Conservation (phyloP, 2,113 vertebrate species). For the Tamias sibiricus region DNA sequence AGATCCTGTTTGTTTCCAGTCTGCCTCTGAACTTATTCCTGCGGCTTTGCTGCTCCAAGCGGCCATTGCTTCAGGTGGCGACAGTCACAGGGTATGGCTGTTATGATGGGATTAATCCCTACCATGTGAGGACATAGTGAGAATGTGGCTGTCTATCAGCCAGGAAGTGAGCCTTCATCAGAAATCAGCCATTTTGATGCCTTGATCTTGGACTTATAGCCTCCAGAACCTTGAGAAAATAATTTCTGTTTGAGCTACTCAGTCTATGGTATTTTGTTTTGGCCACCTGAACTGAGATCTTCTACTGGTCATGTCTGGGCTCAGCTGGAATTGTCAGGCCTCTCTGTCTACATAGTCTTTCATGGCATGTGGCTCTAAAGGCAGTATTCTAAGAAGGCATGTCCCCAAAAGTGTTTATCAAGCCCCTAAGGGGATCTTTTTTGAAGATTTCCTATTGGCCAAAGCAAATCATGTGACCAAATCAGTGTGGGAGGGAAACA, state of each 20-base stretch:
- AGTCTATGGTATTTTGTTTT: neutral
- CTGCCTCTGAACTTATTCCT: too few relatives aligned
- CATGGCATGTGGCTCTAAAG: neutral
- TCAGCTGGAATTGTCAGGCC: neutral
- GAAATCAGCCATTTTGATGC: neutral
- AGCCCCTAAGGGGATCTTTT: neutral
- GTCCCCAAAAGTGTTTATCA: neutral
- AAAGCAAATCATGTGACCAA: neutral
- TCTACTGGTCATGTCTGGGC: neutral
- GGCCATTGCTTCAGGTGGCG: too few relatives aligned
- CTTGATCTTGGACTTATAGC: neutral
- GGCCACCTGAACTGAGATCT: neutral
- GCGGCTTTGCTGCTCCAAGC: too few relatives aligned
- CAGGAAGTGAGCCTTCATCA: neutral
- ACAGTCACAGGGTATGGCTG: too few relatives aligned
- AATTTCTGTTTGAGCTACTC: neutral
- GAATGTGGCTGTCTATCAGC: neutral
- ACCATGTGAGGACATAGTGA: neutral
- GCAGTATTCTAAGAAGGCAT: conserved; percentile 7
- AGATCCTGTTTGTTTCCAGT: too few relatives aligned
- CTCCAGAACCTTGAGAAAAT: conserved; percentile 10
- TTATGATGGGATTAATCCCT: neutral
- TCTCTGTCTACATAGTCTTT: neutral
- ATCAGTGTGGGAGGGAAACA: neutral
- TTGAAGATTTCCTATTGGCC: neutral